Evolutionary conservation across 2,888 invertebrate genomes (phyloP), one percentile per base, ranked within the genome.

Genomic region (Sphaeridia pumilis): DNA sequence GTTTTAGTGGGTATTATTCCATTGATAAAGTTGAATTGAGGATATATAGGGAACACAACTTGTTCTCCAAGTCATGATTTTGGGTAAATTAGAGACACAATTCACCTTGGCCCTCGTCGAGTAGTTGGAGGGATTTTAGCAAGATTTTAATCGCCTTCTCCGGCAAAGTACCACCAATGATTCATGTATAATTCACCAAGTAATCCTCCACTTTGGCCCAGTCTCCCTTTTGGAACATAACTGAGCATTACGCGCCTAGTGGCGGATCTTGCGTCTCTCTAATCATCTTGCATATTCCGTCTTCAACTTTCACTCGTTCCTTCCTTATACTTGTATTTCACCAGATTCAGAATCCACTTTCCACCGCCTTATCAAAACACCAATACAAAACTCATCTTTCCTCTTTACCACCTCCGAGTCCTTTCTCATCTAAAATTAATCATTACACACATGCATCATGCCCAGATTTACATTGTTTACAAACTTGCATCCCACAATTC

Each of bases 381-480:
- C 38, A 14, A 5, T 7, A 14, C 17, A n/a, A 17, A 14, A 17
- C 38, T 38, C 12, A 38, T 38, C 38, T 17, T 20, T 17, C 12
- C 38, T 7, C 20, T 20, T 38, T 17, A 17, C 38, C 38, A 17
- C 12, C 38, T 17, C 20, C 38, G 20, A 14, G 7, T 38, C 38
- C 17, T 38, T 38, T 5, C 38, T 38, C 38, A 38, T 38, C 38
- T 17, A 38, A 38, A 38, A 38, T 38, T 38, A 38, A 38, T 38
- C 38, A 38, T 38, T 20, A 5, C 38, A 38, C 38, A 17, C 17
- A 38, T 38, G 38, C 38, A 38, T 38, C 17, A 38, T 38, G 10
- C 38, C 17, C 38, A 17, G 17, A 14, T 38, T 17, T 17, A 38
- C 38, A 17, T 38, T 38, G 38, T 38, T 38, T 38, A 38, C 38